Evolutionary conservation across 2,113 vertebrate species (phyloP), one percentile per base, ranked within the genome.

Genomic region (Galbula dea): DNA sequence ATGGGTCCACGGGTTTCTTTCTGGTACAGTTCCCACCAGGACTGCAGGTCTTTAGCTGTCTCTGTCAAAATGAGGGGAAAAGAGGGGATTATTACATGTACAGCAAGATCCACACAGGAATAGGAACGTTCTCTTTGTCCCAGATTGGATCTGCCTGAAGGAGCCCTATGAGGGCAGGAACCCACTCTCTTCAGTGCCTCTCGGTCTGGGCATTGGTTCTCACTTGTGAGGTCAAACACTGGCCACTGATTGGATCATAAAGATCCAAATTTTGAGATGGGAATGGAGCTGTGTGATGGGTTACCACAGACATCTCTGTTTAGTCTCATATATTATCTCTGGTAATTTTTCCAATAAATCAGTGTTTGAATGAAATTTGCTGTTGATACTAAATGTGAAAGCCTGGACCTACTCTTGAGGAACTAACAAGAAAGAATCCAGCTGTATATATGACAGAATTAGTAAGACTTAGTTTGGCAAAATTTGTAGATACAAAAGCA

Each of bases 301-400:
- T 59, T 83, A 61, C 55, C 59, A 74, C 51, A 69, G 63, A 41
- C 26, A 58, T 66, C 63, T 76, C 46, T 21, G 13, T 57, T 51
- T 67, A 10, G 37, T 32, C 72, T 67, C 29, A 88, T 77, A 75
- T 86, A 81, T 78, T 81, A 55, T 32, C 43, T 67, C 66, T 86
- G 57, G 37, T 95, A 66, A 83, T 93, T 90, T 69, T 57, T 39
- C 46, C 37, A 74, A 30, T 69, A 80, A 91, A 91, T 92, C 86
- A 77, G 23, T 9, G 41, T 71, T 61, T 65, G 36, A 75, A 32
- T 49, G 39, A 69, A 91, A 65, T 36, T 79, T 75, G 48, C 52
- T 4, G 0, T 32, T 62, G 59, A 26, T 49, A 57, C 5, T 58
- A 8, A 65, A 58, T 16, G 36, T 45, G 72, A 58, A 77, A 55